Evolutionary conservation across 2,113 vertebrate genomes (phyloP).

Genomic region (Camelus dromedarius): DNA sequence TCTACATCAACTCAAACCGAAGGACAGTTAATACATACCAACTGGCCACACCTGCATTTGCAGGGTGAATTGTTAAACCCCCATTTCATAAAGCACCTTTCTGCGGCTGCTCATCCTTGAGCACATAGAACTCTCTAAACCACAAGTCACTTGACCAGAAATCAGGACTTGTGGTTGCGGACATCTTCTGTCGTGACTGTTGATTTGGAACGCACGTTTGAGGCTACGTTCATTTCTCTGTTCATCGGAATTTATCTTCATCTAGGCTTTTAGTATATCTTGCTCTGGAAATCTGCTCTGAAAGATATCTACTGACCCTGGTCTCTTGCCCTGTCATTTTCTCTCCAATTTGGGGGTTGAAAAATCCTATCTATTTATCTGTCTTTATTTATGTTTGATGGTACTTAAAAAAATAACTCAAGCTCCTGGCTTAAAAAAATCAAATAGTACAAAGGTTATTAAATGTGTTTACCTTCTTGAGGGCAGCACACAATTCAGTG

Average conservation of each 20-base stretch:
- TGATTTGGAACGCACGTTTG: not conserved
- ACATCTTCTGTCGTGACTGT: not conserved
- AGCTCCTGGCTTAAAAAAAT: not conserved
- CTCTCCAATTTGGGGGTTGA: not conserved
- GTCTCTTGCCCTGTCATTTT: not conserved
- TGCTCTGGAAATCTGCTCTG: not conserved
- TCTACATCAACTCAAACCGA: not conserved
- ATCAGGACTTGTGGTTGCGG: not conserved
- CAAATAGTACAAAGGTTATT: not conserved
- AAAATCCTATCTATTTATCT: not conserved
- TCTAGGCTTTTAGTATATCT: not conserved
- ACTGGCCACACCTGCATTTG: not conserved
- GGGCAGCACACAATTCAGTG: no score
- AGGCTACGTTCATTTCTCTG: not conserved
- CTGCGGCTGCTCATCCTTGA: not conserved
- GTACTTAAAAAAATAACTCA: constrained; percentile 40
- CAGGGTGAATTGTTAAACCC: not conserved
- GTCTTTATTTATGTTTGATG: not conserved
- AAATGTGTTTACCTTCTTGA: not conserved
- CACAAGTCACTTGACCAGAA: not conserved
- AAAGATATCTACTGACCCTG: not conserved
- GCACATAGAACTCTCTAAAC: not conserved
- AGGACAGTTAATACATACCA: not conserved
- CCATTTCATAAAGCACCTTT: not conserved
- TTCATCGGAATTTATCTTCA: not conserved